Base-by-base conservation (phyloP, 2,797 vertebrate genomes). In the Poecile montanus region DNA sequence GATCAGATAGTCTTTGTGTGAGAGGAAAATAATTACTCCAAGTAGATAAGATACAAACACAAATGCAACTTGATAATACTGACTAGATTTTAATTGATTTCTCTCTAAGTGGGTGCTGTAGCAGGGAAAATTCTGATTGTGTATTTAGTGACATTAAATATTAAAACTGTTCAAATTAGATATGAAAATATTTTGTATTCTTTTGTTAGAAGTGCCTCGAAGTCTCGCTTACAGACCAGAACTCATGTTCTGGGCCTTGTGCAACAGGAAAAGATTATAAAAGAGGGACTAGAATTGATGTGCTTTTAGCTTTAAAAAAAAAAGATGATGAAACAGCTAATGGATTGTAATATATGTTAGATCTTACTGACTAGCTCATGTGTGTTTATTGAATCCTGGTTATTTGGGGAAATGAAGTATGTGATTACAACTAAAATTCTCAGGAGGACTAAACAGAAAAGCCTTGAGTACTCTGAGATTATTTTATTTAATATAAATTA, bases 351-450 rank as follows among this genome's bases (percentile, higher is more conserved):
- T 73, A 32, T 42, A 27, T 74, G 17, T 68, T 40, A 70, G 29
- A 27, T 60, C 45, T 73, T 65, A 19, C 40, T 78, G 50, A 81
- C 34, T 77, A 73, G 25, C 63, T 93, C 6, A 5, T 53, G 8
- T 45, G 27, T 67, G 11, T 77, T 95, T 92, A 50, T 71, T 87
- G 34, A 57, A 57, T 83, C 61, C 29, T 71, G 50, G 32, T 76
- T 93, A 87, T 68, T 93, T 90, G 54, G 40, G 70, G 58, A 94
- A 92, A 94, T 94, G 26, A 61, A 85, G 16, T 71, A 61, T 85
- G 44, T 92, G 88, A 94, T 93, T 93, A 89, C 60, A 65, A 54
- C 30, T 85, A 34, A 83, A 89, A 83, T 83, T 89, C 95, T 93
- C 81, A 29, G 32, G 81, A 65, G 68, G 26, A 45, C 29, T 82